Evolutionary conservation across 1,140 invertebrate genomes (phyloP), one percentile per base, ranked within the genome.

Genomic region (Odontomachus brunneus): DNA sequence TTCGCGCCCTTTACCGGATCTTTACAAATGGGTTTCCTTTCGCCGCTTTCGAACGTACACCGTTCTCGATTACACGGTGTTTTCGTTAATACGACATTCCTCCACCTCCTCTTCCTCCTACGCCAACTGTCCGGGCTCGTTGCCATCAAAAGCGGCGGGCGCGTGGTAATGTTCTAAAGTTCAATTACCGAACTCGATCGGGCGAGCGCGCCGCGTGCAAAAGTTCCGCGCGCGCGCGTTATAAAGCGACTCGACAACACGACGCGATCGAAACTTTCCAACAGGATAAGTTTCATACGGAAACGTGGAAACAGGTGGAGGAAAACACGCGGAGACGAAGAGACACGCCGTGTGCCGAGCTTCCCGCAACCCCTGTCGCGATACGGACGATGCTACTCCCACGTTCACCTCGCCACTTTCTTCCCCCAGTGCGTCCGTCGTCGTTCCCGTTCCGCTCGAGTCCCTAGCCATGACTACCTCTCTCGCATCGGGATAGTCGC

Each of bases 151-250:
- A 78, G 75, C 51, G 48, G 11, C 24, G 53, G 14, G 29, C 63
- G 33, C 63, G 51, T 33, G 75, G 38, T 71, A 80, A 80, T 80
- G 75, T 71, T 80, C 75, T 38, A 80, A 80, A 80, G 65, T 80
- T 80, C 75, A 80, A 80, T 80, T 80, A 80, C 63, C 63, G 63
- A 78, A 69, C 65, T 57, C 53, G 75, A 80, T 80, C 65, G 65
- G 14, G 63, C 1, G 62, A 19, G 62, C 17, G 62, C 73, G 24
- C 0, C 19, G 62, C 53, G 75, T 22, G 75, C 33, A 48, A 71
- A 80, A 80, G 65, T 69, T 80, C 17, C 19, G 51, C 38, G 3
- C 38, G 38, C 3, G 38, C 38, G 38, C 65, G 65, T 59, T 71
- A 80, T 80, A 80, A 80, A 80, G 67, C 53, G 65, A 80, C 51